Conservation (phyloP, 2,888 invertebrate species). For the Uloborus plumipes region DNA sequence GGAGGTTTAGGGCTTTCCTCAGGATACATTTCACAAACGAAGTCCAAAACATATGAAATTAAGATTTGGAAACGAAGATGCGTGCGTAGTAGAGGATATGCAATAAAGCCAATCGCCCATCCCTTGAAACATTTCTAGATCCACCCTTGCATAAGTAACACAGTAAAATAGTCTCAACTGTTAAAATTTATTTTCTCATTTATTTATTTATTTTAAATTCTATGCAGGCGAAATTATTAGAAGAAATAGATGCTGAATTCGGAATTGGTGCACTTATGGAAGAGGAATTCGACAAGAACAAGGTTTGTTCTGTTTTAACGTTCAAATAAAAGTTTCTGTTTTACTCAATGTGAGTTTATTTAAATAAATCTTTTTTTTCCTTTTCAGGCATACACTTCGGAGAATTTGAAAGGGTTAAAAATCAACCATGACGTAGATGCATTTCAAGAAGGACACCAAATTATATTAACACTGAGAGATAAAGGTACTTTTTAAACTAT, state of each 20-base stretch:
- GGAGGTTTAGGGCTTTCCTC: no score
- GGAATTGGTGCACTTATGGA: slow-evolving; percentile 89
- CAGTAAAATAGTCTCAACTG: no score
- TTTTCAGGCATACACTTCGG: slow-evolving; percentile 77
- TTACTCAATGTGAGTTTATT: not conserved
- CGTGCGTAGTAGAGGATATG: no score
- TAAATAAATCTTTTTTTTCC: slow-evolving; percentile 66
- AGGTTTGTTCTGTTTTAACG: slow-evolving; percentile 68
- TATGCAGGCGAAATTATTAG: slow-evolving; percentile 88
- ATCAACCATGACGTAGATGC: slow-evolving; percentile 85
- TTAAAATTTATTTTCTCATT: not conserved
- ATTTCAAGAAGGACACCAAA: slow-evolving; percentile 83
- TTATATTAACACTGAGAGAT: slow-evolving; percentile 94
- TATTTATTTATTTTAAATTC: not conserved
- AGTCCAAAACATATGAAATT: no score
- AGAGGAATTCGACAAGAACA: slow-evolving; percentile 78
- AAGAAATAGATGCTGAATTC: slow-evolving; percentile 95
- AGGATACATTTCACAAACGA: no score
- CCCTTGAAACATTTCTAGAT: no score
- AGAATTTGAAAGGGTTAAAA: slow-evolving; percentile 83
- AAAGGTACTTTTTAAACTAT: slow-evolving; percentile 74
- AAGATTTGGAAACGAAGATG: no score
- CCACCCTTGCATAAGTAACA: no score
- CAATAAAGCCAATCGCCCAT: no score
- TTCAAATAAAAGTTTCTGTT: slow-evolving; percentile 11